Evolutionary conservation across 2,888 invertebrate genomes (phyloP), one percentile per base, ranked within the genome.

Genomic region (Eumacrocentrus americanus): DNA sequence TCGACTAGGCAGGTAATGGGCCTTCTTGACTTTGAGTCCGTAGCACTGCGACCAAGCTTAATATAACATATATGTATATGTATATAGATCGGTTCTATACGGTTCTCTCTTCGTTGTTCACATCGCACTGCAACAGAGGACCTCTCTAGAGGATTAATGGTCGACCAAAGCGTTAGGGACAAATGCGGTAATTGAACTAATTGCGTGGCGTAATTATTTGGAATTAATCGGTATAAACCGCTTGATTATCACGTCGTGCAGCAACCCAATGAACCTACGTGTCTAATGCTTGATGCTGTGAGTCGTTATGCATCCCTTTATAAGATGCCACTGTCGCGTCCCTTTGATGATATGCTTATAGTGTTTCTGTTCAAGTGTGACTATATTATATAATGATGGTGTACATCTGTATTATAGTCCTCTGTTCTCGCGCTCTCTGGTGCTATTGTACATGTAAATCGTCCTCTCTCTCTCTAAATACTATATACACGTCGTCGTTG

Each of bases 171-270:
- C 29, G 46, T 16, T 54, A 56, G 44, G 62, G 56, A 60, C 59
- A 62, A 66, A 59, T 60, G 52, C 51, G 40, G 67, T 67, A 69
- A 73, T 73, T 72, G 68, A 58, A 63, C 71, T 68, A 70, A 73
- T 73, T 71, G 65, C 61, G 65, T 40, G 52, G 57, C 51, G 67
- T 68, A 71, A 75, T 71, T 72, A 73, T 73, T 69, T 63, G 63
- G 67, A 70, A 74, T 75, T 72, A 74, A 74, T 73, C 67, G 67
- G 66, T 69, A 73, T 72, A 70, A 73, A 71, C 70, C 72, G 68
- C 67, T 72, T 67, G 70, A 73, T 73, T 71, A 67, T 72, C 69
- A 29, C 9, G 29, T 9, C 29, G 9, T 9, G 9, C 29, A 29
- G 9, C 29, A n/a, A n/a, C n/a, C n/a, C n/a, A n/a, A n/a, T n/a